Conservation (phyloP, 2,797 vertebrate genomes). For the Arremon brunneinucha region DNA sequence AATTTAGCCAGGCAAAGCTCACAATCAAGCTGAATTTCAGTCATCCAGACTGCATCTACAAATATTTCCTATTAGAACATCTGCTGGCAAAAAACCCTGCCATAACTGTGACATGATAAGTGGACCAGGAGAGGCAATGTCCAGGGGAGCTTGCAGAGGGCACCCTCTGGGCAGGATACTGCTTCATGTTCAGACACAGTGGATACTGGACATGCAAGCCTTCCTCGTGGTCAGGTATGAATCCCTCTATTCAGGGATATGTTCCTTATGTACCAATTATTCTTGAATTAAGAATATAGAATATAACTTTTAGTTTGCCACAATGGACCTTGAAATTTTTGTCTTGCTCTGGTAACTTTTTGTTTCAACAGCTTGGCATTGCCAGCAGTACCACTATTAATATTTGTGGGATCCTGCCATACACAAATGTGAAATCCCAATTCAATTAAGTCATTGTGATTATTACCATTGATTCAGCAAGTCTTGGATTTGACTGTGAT, state of each 20-base stretch:
- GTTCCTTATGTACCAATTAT: neutral
- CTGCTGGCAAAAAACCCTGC: neutral
- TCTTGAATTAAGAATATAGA: neutral
- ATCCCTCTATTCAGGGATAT: neutral
- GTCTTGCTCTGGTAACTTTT: neutral
- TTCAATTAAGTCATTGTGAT: neutral
- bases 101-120: neutral
- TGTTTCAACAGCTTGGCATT: neutral
- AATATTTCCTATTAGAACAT: neutral
- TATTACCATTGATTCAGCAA: neutral
- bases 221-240: neutral
- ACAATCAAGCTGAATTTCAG: neutral
- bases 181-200: too few species aligned
- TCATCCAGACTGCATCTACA: neutral
- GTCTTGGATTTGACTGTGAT: neutral
- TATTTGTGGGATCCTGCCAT: neutral
- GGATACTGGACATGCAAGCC: neutral
- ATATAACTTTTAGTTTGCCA: neutral
- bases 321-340: neutral
- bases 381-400: neutral
- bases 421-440: neutral
- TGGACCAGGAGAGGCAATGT: too few species aligned
- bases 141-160: neutral
- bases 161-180: neutral
- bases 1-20: neutral